These are phyloP conservation scores for Leucoraja ocellata DNA, from an alignment of 2,797 vertebrate genomes.

Conservation along the genomic window DNA sequence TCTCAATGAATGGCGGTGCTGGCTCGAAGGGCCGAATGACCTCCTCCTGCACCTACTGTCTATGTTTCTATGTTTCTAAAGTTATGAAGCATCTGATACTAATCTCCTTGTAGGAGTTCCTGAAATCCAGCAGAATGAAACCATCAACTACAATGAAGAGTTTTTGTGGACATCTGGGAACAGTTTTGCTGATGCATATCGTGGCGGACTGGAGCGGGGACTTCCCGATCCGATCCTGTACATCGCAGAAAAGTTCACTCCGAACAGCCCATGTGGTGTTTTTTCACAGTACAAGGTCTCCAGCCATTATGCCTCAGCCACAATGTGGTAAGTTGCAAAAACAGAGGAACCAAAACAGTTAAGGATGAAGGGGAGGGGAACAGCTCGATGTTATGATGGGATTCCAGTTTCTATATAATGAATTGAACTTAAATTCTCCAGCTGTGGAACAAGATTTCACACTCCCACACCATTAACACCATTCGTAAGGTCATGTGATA, in stretches of 20 bases:
- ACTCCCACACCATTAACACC: too few species aligned
- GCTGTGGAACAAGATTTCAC: too few species aligned
- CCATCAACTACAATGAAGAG: slow-evolving; percentile 29
- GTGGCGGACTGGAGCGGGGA: not conserved
- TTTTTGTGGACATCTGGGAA: not conserved
- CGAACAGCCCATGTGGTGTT: slow-evolving; percentile 7
- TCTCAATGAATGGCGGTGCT: too few species aligned
- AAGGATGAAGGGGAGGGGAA: not conserved
- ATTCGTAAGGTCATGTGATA: too few species aligned
- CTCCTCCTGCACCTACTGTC: too few species aligned
- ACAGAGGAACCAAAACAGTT: not conserved
- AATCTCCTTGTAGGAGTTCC: not conserved
- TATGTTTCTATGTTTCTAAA: too few species aligned
- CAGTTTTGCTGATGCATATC: not conserved
- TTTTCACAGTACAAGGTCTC: slow-evolving; percentile 19
- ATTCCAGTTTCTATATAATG: too few species aligned
- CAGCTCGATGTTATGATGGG: too few species aligned
- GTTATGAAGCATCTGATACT: not conserved
- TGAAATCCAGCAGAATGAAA: slow-evolving; percentile 10
- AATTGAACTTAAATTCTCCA: too few species aligned
- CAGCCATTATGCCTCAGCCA: not conserved
- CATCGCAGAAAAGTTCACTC: slow-evolving; percentile 11
- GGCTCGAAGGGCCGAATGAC: too few species aligned
- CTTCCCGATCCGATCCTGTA: slow-evolving; percentile 29
- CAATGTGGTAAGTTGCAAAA: slow-evolving; percentile 26